Conservation (phyloP, 2,113 vertebrate species). For the Daubentonia madagascariensis region DNA sequence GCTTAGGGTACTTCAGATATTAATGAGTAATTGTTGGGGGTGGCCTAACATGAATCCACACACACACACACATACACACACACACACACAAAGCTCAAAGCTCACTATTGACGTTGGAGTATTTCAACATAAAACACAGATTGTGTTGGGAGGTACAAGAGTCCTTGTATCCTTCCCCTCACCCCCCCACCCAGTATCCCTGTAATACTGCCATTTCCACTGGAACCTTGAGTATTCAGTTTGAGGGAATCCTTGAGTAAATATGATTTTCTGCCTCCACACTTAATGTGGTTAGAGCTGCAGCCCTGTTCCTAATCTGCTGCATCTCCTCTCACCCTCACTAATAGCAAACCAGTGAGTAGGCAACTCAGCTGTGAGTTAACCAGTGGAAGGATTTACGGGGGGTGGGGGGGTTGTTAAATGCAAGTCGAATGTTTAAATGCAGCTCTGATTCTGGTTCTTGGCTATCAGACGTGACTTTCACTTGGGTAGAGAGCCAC, state of each 20-base stretch:
- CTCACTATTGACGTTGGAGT: neutral
- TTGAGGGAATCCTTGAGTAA: neutral
- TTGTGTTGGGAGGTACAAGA: neutral
- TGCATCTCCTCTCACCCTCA: neutral
- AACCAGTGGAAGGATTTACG: neutral
- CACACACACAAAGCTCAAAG: neutral
- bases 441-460: neutral
- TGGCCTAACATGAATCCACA: neutral
- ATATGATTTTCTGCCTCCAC: neutral
- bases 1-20: neutral
- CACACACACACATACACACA: neutral
- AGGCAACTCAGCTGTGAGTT: neutral
- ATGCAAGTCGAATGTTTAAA: neutral
- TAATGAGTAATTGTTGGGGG: neutral
- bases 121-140: neutral
- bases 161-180: neutral
- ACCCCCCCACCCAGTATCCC: neutral
- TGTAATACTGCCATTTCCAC: neutral
- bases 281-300: neutral
- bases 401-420: neutral
- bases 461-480: conserved; percentile 23
- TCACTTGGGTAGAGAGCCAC: neutral
- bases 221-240: neutral
- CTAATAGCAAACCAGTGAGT: neutral
- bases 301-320: neutral